Evolutionary conservation across 2,797 vertebrate species (phyloP).

Genomic region (Danio kyathit): DNA sequence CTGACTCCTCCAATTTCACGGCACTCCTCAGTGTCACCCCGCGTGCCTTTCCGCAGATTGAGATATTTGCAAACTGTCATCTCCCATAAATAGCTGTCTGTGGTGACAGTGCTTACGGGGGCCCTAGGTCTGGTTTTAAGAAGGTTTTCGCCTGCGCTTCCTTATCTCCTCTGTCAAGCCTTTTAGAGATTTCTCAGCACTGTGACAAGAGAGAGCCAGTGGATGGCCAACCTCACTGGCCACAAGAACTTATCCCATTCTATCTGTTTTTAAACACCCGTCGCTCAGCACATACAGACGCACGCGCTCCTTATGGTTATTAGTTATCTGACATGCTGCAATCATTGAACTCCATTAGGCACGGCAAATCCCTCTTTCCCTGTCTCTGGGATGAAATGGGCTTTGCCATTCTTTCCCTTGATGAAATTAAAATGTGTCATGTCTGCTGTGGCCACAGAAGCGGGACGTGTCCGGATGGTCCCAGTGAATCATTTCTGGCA

Average conservation of each 20-base stretch:
- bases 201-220: constrained; percentile 64
- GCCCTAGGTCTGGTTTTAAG: constrained; percentile 72
- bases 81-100: constrained; percentile 94
- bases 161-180: constrained; percentile 63
- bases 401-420: constrained; percentile 75
- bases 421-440: constrained; percentile 83
- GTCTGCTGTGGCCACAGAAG: constrained; percentile 70
- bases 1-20: constrained; percentile 95
- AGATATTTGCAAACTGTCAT: constrained; percentile 99
- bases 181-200: constrained; percentile 66
- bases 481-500: constrained; percentile 73
- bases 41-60: constrained; percentile 91
- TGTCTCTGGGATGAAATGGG: constrained; percentile 76
- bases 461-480: constrained; percentile 69
- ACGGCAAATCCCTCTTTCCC: constrained; percentile 73
- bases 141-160: constrained; percentile 66
- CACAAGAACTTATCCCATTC: constrained; percentile 61
- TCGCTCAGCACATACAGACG: constrained; percentile 69
- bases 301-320: constrained; percentile 67
- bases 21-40: constrained; percentile 88
- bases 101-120: constrained; percentile 79
- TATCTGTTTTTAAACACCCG: constrained; percentile 63
- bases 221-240: constrained; percentile 57
- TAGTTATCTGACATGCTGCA: constrained; percentile 77
- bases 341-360: constrained; percentile 83